Conservation (phyloP, 2,797 vertebrate species). For the Sebastes glaucus region DNA sequence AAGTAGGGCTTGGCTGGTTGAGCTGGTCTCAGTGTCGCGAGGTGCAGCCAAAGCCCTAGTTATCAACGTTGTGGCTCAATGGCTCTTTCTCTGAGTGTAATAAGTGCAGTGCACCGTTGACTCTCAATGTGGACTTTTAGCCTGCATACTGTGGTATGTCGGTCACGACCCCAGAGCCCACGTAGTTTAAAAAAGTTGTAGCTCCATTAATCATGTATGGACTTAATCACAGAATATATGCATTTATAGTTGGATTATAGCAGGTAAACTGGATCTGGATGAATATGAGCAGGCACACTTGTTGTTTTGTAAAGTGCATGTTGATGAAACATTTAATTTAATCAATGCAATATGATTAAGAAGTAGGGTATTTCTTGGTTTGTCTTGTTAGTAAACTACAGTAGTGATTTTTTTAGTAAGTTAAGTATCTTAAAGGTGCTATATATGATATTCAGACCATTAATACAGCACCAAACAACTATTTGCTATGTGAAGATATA, state of each 20-base stretch:
- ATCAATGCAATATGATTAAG: neutral
- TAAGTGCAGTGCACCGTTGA: conserved; percentile 33
- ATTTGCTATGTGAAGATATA: too few relatives aligned
- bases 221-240: neutral
- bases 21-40: conserved; percentile 51
- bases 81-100: conserved; percentile 48
- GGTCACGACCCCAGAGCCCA: conserved; percentile 20
- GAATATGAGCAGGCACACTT: neutral
- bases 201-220: neutral
- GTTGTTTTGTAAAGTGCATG: neutral
- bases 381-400: neutral
- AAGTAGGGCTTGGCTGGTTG: conserved; percentile 37
- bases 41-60: conserved; percentile 41
- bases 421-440: too few relatives aligned
- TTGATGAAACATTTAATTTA: neutral
- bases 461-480: too few relatives aligned
- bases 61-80: conserved; percentile 57
- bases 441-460: too few relatives aligned
- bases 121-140: conserved; percentile 36
- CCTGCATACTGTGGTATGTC: neutral
- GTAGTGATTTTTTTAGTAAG: neutral
- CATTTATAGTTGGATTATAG: neutral
- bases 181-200: neutral
- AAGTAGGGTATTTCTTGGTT: neutral
- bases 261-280: neutral